Conservation (phyloP, 2,113 vertebrate species). For the Corythornis vintsioides region DNA sequence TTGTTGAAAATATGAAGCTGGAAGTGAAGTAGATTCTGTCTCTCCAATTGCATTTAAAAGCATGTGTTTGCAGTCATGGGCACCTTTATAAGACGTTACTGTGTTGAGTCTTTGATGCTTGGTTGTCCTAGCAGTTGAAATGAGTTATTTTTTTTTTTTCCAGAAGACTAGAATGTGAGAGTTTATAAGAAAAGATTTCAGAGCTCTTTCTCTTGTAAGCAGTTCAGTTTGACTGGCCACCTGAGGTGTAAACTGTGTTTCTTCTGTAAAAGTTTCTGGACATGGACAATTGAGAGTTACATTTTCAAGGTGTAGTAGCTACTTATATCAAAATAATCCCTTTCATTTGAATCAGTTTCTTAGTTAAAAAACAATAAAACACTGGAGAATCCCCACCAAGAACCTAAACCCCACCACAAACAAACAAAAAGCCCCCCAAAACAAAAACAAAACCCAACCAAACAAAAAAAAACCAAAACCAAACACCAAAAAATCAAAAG, state of each 20-base stretch:
- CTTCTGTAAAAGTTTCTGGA: neutral
- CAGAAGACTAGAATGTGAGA: neutral
- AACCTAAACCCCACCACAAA: neutral
- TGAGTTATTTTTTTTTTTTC: neutral
- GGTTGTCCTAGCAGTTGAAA: neutral
- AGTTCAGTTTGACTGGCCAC: neutral
- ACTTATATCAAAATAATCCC: neutral
- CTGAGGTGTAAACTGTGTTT: neutral
- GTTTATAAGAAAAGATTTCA: neutral
- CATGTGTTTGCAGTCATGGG: neutral
- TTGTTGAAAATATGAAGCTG: neutral
- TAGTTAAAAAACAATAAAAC: neutral
- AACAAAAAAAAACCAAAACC: too few relatives aligned
- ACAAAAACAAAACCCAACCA: neutral
- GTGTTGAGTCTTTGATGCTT: neutral
- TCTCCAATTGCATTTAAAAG: neutral
- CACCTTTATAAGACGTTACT: neutral
- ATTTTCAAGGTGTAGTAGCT: neutral
- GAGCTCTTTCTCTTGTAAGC: neutral
- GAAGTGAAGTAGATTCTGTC: neutral
- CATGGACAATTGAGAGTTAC: neutral
- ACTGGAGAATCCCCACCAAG: neutral
- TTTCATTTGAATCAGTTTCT: neutral
- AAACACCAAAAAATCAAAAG: too few relatives aligned
- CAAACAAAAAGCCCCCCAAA: neutral